Conservation (phyloP, 2,888 invertebrate genomes). For the Coelinius sp. region DNA sequence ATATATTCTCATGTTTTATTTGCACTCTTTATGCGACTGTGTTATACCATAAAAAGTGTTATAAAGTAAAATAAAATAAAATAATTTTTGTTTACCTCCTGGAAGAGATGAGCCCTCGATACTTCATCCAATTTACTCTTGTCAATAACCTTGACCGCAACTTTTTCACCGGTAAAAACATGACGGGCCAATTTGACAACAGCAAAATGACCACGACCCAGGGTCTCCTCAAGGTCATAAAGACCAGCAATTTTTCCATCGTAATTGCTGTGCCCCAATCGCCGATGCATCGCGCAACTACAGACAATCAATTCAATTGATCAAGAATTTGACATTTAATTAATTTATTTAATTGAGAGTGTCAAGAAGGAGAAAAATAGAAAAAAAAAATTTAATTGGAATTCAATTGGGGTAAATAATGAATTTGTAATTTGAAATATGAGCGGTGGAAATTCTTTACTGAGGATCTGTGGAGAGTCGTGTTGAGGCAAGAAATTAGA, state of each 20-base stretch:
- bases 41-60: too few species aligned
- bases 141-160: slow-evolving; percentile 98
- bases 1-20: slow-evolving; percentile 27
- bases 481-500: slow-evolving; percentile 1
- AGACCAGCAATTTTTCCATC: slow-evolving; percentile 95
- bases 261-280: slow-evolving; percentile 73
- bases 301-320: slow-evolving; percentile 9
- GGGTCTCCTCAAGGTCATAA: slow-evolving; percentile 97
- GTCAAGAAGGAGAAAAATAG: background rate
- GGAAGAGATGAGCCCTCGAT: slow-evolving; percentile 95
- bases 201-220: slow-evolving; percentile 98
- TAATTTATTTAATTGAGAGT: background rate
- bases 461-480: slow-evolving; percentile 4
- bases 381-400: background rate
- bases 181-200: slow-evolving; percentile 98
- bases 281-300: slow-evolving; percentile 60
- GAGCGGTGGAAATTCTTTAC: background rate
- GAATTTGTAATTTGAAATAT: background rate
- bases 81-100: slow-evolving; percentile 81
- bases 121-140: slow-evolving; percentile 97
- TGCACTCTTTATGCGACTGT: slow-evolving; percentile 1
- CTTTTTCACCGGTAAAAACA: slow-evolving; percentile 99
- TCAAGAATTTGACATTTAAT: background rate
- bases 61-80: background rate
- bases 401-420: background rate